Evolutionary conservation across 64 coral and sea anemone genomes (phyloP).

Genomic region (Dendronephthya gigantea): DNA sequence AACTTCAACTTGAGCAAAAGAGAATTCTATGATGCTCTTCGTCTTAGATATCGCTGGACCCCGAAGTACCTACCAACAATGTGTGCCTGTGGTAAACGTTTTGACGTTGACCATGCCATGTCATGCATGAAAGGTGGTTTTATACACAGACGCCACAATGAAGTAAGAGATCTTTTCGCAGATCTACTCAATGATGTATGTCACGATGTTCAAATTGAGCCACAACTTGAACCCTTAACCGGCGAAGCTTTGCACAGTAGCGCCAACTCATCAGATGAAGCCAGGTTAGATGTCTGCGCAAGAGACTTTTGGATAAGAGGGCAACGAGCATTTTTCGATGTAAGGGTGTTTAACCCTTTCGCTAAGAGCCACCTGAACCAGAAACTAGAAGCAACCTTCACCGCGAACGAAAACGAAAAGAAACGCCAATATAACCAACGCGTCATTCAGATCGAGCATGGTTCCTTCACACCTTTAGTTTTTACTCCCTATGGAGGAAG

Average conservation of each 20-base stretch:
- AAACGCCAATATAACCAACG: neutral
- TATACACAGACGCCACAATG: conserved; percentile 31
- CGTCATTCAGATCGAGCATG: neutral
- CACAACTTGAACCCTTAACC: conserved; percentile 19
- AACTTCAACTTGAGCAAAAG: conserved; percentile 16
- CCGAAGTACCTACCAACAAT: conserved; percentile 27
- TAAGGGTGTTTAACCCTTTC: conserved; percentile 14
- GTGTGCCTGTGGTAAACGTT: conserved; percentile 8
- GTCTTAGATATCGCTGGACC: conserved; percentile 40
- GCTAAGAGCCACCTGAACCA: neutral
- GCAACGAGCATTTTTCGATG: conserved; percentile 3
- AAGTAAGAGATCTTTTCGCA: conserved; percentile 40
- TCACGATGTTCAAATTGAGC: conserved; percentile 40
- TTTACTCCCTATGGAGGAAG: neutral
- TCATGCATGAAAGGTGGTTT: conserved; percentile 41
- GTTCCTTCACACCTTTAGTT: neutral
- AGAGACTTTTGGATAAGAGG: conserved; percentile 29
- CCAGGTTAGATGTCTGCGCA: neutral
- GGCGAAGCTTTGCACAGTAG: conserved; percentile 17
- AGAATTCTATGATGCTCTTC: conserved; percentile 34
- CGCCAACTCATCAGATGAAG: conserved; percentile 28
- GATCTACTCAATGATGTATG: conserved; percentile 39
- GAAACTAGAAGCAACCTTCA: neutral
- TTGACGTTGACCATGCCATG: neutral
- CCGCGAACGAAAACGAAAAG: neutral